phyloP scores from a whole-genome alignment of 2,113 vertebrate species.

The Mobula birostris region DNA sequence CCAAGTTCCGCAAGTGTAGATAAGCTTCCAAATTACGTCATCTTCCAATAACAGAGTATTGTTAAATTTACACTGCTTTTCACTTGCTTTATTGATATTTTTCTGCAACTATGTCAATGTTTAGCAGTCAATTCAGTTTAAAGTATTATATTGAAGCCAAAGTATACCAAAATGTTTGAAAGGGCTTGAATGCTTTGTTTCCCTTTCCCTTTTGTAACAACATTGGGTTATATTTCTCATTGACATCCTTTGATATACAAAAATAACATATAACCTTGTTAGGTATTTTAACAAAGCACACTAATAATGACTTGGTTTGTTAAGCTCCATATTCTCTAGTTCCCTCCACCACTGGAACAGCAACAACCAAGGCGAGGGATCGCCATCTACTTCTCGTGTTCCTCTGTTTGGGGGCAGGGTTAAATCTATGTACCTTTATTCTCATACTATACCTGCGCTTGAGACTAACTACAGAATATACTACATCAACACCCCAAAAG shows the following conservation, averaged over 20 bases:
- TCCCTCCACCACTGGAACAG: neutral
- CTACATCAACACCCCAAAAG: neutral
- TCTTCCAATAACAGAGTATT: neutral
- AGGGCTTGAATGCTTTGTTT: neutral
- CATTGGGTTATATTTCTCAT: neutral
- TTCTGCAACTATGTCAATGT: neutral
- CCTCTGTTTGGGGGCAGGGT: neutral
- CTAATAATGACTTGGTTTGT: neutral
- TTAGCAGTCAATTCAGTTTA: neutral
- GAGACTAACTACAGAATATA: neutral
- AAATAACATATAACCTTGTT: neutral
- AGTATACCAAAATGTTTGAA: neutral
- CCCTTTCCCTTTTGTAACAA: neutral
- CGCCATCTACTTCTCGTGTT: neutral
- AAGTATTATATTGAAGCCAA: neutral
- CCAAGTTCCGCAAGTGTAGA: slow-evolving; percentile 6
- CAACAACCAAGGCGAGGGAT: neutral
- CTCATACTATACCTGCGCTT: neutral
- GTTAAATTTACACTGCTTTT: slow-evolving; percentile 21
- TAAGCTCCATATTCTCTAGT: neutral
- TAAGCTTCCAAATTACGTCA: slow-evolving; percentile 15
- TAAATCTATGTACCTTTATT: neutral
- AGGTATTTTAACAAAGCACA: neutral
- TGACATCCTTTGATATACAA: neutral
- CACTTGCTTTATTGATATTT: slow-evolving; percentile 5